Conservation (phyloP, 2,888 invertebrate species). For the Sphaerolaimus hirsutus region DNA sequence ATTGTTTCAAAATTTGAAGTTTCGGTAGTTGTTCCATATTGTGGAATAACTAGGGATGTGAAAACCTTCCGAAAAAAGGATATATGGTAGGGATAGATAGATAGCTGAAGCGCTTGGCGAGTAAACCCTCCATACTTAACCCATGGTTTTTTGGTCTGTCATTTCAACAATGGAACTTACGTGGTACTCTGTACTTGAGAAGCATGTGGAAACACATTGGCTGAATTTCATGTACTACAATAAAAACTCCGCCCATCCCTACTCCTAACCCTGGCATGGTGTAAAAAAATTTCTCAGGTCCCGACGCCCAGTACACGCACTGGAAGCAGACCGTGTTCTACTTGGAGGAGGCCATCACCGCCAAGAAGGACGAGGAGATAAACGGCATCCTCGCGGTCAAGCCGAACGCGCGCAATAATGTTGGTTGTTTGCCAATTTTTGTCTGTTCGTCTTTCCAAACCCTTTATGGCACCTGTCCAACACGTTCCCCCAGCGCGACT, state of each 20-base stretch:
- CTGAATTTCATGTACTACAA: too few species aligned
- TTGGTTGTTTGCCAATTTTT: conserved; percentile 12
- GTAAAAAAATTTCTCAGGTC: conserved; percentile 40
- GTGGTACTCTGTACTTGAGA: too few species aligned
- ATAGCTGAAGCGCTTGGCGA: too few species aligned
- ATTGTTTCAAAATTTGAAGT: too few species aligned
- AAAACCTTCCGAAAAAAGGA: too few species aligned
- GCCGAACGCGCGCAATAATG: conserved; percentile 77
- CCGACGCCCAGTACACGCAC: conserved; percentile 90
- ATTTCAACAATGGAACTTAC: too few species aligned
- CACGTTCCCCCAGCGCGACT: conserved; percentile 63
- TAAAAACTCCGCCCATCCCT: neutral
- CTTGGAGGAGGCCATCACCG: conserved; percentile 83
- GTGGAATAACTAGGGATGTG: too few species aligned
- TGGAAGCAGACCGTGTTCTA: conserved; percentile 99
- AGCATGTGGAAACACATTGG: too few species aligned
- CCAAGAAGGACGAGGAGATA: conserved; percentile 73
- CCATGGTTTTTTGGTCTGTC: too few species aligned
- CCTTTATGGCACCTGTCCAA: conserved; percentile 5
- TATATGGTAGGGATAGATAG: too few species aligned
- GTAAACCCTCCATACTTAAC: too few species aligned
- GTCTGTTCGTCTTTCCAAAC: conserved; percentile 3
- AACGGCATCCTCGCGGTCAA: conserved; percentile 71
- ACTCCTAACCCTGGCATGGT: neutral
- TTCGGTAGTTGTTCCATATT: too few species aligned